phyloP scores from a whole-genome alignment of 2,113 vertebrate species.

The Oreochromis tanganicae region DNA sequence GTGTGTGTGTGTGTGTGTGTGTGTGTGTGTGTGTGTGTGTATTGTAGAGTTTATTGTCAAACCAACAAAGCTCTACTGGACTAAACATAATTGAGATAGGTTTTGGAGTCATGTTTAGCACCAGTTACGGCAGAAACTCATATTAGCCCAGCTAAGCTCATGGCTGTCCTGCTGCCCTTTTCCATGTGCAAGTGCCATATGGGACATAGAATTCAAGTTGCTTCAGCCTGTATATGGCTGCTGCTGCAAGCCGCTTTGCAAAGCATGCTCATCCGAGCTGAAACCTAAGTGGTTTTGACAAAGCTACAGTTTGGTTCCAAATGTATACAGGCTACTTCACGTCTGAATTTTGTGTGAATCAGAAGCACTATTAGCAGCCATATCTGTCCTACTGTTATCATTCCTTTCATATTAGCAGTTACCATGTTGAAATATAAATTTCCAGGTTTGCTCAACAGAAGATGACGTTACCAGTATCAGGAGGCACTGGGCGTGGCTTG shows the following conservation, averaged over 20 bases:
- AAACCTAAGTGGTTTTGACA: not conserved
- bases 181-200: not conserved
- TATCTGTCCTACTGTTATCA: not conserved
- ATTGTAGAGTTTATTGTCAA: not conserved
- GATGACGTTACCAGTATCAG: slow-evolving; percentile 41
- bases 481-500: not conserved
- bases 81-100: not conserved
- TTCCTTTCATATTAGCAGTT: not conserved
- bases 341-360: not conserved
- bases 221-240: not conserved
- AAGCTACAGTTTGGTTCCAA: not conserved
- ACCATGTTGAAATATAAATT: not conserved
- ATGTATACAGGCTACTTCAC: not conserved
- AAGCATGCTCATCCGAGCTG: not conserved
- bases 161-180: not conserved
- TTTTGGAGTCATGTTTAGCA: not conserved
- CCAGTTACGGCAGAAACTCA: not conserved
- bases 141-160: not conserved
- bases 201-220: not conserved
- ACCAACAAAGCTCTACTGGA: not conserved
- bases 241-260: not conserved
- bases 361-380: not conserved
- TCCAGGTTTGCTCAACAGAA: not conserved
- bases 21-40: too few species aligned
- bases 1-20: too few species aligned